Base-by-base conservation (phyloP, 1,140 invertebrate species). In the Araneus ventricosus region DNA sequence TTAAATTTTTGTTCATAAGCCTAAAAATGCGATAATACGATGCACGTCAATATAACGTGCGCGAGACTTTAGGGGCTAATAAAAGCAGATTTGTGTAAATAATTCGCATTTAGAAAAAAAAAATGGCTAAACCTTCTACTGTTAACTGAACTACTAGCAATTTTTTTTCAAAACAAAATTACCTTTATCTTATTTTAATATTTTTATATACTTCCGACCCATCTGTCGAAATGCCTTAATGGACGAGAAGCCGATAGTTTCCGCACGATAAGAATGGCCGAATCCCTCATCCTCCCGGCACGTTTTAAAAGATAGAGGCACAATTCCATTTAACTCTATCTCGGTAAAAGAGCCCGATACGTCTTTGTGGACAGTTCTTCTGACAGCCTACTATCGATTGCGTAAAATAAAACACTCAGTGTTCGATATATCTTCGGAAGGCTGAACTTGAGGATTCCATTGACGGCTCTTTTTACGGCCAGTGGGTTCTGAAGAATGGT, bases 331-430 rank as follows among this genome's bases (percentile, higher is more conserved):
- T 2, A 27, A 61, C 30, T 27, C 34, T 27, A 45, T 39, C 57
- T 45, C 4, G 57, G n/a, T 34, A 39, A 87, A 63, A 87, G 85
- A 39, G 59, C 17, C 57, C 85, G 61, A 87, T 87, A 61, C 59
- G 85, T 87, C 85, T 87, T 87, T 61, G 52, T 61, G 57, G 85
- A 87, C 85, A 63, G 57, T 87, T 87, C 45, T 30, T 52, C 59
- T 87, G 85, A 87, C 85, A 87, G 59, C 6, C 7, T 20, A 22
- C n/a, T 87, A 87, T 87, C 85, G 85, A 87, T 87, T 87, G 20
- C 39, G 14, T 34, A 87, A 87, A 87, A 87, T 87, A 87, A 87
- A 87, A 87, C 85, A 87, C 85, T 87, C 57, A 22, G 17, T 37
- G 22, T 37, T 59, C 85, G n/a, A 87, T 87, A 61, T 87, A 87